Evolutionary conservation across 2,113 vertebrate genomes (phyloP).

Genomic region (Pedionomus torquatus): DNA sequence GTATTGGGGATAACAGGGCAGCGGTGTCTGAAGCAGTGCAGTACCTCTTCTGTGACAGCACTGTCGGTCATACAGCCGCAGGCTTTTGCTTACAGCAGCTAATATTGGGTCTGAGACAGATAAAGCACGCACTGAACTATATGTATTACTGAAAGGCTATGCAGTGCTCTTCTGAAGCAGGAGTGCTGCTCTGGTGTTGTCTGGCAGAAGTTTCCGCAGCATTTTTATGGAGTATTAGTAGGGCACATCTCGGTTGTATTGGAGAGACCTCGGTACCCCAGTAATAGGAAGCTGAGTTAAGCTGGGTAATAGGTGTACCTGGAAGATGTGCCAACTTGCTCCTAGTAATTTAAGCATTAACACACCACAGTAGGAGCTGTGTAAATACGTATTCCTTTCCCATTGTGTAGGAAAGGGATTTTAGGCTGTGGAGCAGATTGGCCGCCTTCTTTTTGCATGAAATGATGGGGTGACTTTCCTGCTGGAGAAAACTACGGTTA

Average conservation of each 20-base stretch:
- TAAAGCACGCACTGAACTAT: conserved; percentile 3
- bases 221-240: not conserved
- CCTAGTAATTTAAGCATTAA: conserved; percentile 44
- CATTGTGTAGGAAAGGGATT: conserved; percentile 10
- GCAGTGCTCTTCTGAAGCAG: not conserved
- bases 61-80: not conserved
- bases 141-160: not conserved
- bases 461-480: conserved; percentile 26
- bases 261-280: not conserved
- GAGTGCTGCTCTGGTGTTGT: not conserved
- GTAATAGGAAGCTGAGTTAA: conserved; percentile 41
- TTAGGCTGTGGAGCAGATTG: conserved; percentile 3
- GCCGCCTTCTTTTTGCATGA: conserved; percentile 40
- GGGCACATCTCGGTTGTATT: not conserved
- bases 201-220: not conserved
- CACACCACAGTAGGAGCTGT: conserved; percentile 25
- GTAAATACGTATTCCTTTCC: conserved; percentile 39
- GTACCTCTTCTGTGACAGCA: not conserved
- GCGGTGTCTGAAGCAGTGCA: not conserved
- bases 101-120: not conserved
- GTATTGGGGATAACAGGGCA: conserved; percentile 18
- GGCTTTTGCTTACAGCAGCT: not conserved
- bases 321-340: conserved; percentile 60
- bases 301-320: not conserved
- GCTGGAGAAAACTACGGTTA: not conserved